Percentiles rank a stretch among this genome's conserved stretches.
Conservation (phyloP, 1,140 invertebrate genomes). For the Aphaenogaster floridana region DNA sequence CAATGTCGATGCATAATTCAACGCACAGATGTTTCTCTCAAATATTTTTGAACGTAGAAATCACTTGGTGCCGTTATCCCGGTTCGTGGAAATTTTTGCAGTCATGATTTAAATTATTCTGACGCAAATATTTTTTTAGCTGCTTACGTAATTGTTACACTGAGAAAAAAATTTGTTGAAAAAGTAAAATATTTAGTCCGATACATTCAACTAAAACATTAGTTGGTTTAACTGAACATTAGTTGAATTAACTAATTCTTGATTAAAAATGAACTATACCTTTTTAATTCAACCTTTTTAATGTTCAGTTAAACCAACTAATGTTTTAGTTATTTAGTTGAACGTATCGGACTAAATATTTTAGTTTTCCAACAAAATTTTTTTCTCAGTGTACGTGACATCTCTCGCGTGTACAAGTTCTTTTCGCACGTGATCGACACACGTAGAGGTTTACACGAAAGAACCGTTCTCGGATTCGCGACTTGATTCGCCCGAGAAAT, state of each 20-base stretch:
- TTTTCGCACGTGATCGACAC: not conserved
- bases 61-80: not conserved
- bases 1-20: slow-evolving; percentile 54
- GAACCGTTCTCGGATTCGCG: not conserved
- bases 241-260: no score
- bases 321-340: no score
- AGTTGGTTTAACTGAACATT: no score
- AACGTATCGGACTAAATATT: no score
- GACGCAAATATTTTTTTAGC: not conserved
- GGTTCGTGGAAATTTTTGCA: not conserved
- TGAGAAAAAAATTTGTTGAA: no score
- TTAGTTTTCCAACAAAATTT: no score
- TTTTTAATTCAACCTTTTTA: no score
- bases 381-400: not conserved
- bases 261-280: no score
- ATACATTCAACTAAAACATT: no score
- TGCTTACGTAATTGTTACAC: slow-evolving; percentile 9
- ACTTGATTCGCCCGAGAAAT: slow-evolving; percentile 9
- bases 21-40: not conserved
- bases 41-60: not conserved
- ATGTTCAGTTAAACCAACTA: no score
- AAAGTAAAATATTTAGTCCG: no score
- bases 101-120: not conserved
- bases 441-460: not conserved
- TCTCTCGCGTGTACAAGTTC: not conserved